phyloP scores from a whole-genome alignment of 2,113 vertebrate genomes.

The Antechinus stuartii region DNA sequence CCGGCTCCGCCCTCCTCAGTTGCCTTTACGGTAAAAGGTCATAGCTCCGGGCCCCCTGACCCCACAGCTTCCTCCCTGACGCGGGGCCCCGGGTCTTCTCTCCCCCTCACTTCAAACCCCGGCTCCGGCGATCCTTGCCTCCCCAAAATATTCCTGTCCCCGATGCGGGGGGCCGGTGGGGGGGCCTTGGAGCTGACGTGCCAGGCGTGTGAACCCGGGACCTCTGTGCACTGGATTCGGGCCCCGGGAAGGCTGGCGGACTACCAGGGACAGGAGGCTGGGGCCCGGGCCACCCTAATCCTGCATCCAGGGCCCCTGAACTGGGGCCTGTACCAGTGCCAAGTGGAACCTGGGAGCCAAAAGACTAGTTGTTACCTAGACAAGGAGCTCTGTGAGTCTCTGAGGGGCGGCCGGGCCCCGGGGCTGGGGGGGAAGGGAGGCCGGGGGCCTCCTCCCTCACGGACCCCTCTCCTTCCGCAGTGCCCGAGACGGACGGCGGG shows the following conservation, averaged over 20 bases:
- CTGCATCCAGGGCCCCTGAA: neutral
- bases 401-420: neutral
- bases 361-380: constrained; percentile 58
- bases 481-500: accelerated
- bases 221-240: constrained; percentile 66
- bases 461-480: constrained; percentile 23
- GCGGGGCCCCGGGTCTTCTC: neutral
- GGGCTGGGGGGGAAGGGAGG: neutral
- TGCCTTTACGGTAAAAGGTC: accelerated
- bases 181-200: constrained; percentile 74
- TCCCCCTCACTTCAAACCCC: neutral
- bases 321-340: constrained; percentile 79
- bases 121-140: accelerated
- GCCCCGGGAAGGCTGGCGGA: constrained; percentile 63
- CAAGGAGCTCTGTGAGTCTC: constrained; percentile 60
- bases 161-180: neutral
- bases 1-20: accelerated
- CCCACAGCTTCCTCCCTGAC: neutral
- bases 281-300: constrained; percentile 66
- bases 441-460: accelerated
- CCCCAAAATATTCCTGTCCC: constrained; percentile 52
- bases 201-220: accelerated
- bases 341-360: constrained; percentile 34
- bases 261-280: constrained; percentile 35
- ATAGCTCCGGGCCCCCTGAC: neutral